Evolutionary conservation across 2,113 vertebrate species (phyloP).

Genomic region (Rhinolophus ferrumequinum): DNA sequence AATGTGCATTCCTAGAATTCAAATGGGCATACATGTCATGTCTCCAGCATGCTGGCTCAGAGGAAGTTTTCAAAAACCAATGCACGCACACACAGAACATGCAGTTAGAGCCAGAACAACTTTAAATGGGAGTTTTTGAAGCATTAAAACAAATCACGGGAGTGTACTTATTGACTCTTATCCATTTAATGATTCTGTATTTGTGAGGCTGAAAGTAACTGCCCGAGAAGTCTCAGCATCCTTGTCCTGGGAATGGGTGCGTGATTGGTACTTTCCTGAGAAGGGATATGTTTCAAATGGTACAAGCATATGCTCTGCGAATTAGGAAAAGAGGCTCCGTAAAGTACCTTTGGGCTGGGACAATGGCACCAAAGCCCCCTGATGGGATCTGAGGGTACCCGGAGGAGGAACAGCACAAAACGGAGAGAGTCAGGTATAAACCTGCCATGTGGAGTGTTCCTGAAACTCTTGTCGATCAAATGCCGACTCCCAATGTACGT

Average conservation of each 20-base stretch:
- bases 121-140: slow-evolving; percentile 49
- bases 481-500: not conserved
- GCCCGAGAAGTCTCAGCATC: not conserved
- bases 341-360: not conserved
- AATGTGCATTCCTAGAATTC: slow-evolving; percentile 72
- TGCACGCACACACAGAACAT: not conserved
- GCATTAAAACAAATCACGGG: not conserved
- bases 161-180: slow-evolving; percentile 8
- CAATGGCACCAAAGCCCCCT: not conserved
- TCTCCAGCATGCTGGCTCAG: slow-evolving; percentile 47
- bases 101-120: slow-evolving; percentile 39
- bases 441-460: not conserved
- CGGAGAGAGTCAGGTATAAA: not conserved
- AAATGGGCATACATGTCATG: slow-evolving; percentile 64
- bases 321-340: not conserved
- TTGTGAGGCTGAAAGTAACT: not conserved
- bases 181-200: not conserved
- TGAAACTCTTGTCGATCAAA: not conserved
- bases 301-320: not conserved
- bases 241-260: not conserved
- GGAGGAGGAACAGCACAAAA: not conserved
- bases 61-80: slow-evolving; percentile 56
- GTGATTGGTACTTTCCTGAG: not conserved
- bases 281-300: not conserved
- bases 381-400: not conserved